Conservation (phyloP, 2,888 invertebrate genomes). For the Drosophila pseudotalamancana region DNA sequence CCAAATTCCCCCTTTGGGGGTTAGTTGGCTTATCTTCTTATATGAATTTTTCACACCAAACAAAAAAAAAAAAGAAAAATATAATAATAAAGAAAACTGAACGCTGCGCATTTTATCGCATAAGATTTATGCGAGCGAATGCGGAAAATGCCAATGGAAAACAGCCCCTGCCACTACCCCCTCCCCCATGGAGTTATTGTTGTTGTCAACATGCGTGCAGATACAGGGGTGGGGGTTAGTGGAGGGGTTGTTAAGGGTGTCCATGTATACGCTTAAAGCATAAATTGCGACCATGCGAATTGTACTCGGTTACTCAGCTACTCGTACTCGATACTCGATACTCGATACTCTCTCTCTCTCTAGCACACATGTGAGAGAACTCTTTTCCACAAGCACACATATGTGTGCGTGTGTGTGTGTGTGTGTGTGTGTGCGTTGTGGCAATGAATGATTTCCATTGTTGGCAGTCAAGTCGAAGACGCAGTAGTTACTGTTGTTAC, state of each 20-base stretch:
- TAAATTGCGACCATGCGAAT: background rate
- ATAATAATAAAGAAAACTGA: background rate
- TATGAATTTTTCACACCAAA: constrained; percentile 3
- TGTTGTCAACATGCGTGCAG: constrained; percentile 50
- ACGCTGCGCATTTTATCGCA: constrained; percentile 72
- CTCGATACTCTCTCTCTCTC: background rate
- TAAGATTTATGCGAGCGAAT: constrained; percentile 67
- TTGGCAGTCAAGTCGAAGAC: constrained; percentile 55
- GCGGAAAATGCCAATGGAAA: constrained; percentile 70
- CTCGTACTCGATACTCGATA: background rate
- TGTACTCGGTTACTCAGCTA: background rate
- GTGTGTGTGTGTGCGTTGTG: constrained; percentile 12
- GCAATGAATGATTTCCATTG: constrained; percentile 72
- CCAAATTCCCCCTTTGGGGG: background rate
- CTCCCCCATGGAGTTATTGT: background rate
- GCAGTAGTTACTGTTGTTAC: constrained; percentile 49
- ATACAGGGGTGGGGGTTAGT: background rate
- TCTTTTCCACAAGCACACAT: constrained; percentile 37
- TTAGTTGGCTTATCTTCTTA: background rate
- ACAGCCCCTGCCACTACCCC: constrained; percentile 2
- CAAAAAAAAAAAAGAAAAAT: constrained; percentile 1
- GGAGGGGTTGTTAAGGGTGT: constrained; percentile 30
- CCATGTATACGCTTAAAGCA: constrained; percentile 10
- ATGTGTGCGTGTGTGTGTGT: constrained; percentile 9
- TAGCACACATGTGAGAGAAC: constrained; percentile 32